Evolutionary conservation across 2,113 vertebrate genomes (phyloP).

Genomic region (Paralichthys olivaceus): DNA sequence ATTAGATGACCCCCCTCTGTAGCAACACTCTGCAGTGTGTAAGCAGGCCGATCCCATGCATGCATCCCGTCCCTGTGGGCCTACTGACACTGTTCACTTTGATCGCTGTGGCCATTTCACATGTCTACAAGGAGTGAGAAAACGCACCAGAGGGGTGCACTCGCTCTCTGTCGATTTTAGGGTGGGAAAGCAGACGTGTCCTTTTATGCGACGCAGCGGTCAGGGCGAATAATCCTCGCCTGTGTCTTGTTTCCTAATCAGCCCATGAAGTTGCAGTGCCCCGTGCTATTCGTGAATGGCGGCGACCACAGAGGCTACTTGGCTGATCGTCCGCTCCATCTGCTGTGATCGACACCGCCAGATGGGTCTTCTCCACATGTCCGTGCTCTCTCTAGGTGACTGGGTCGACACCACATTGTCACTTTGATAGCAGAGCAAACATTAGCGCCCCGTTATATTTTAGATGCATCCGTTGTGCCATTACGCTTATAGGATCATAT

Average conservation of each 20-base stretch:
- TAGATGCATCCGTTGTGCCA: neutral
- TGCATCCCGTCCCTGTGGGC: conserved; percentile 37
- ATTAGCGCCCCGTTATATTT: conserved; percentile 34
- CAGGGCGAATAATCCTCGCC: conserved; percentile 49
- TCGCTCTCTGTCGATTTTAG: conserved; percentile 32
- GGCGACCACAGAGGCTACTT: conserved; percentile 54
- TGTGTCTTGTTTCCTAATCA: conserved; percentile 63
- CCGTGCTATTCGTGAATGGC: conserved; percentile 60
- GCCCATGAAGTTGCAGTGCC: conserved; percentile 39
- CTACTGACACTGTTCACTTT: conserved; percentile 40
- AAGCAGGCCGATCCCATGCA: conserved; percentile 25
- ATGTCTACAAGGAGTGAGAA: conserved; percentile 35
- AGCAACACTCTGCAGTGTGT: conserved; percentile 12
- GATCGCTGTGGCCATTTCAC: conserved; percentile 39
- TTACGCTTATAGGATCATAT: neutral
- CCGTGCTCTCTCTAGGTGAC: conserved; percentile 47
- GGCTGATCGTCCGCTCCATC: conserved; percentile 63
- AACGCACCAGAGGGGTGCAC: conserved; percentile 19
- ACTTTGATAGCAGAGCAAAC: conserved; percentile 51
- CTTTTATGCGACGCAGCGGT: conserved; percentile 63
- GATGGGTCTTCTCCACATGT: conserved; percentile 72
- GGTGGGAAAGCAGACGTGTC: conserved; percentile 45
- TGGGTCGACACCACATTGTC: conserved; percentile 59
- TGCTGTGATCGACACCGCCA: conserved; percentile 62
- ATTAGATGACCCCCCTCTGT: conserved; percentile 25